These are phyloP conservation scores for Scolopax bukidnonensis DNA, from an alignment of 2,797 vertebrate species.

Conservation along the genomic window DNA sequence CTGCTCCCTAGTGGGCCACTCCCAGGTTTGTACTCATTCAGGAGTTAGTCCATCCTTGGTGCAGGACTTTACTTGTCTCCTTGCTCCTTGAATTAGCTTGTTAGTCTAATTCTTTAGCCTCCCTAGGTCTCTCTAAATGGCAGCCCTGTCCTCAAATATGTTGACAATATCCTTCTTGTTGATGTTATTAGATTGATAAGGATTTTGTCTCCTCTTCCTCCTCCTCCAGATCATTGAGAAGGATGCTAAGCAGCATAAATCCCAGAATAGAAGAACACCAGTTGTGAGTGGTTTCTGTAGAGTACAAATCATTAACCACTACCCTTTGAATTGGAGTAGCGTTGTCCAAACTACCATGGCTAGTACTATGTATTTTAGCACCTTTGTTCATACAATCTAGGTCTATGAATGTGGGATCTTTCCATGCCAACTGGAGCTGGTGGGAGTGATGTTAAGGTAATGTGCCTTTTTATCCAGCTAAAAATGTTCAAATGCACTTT, in stretches of 20 bases:
- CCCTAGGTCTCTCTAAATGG: background rate
- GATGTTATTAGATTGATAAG: background rate
- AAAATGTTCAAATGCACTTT: background rate
- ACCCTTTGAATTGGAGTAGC: background rate
- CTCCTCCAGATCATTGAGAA: background rate
- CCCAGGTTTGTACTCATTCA: background rate
- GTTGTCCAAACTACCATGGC: background rate
- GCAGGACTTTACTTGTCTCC: background rate
- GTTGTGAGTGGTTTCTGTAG: background rate
- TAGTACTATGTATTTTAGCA: background rate
- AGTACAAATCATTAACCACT: background rate
- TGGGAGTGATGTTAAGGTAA: background rate
- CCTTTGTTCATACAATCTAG: background rate
- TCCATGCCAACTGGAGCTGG: background rate
- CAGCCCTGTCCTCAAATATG: background rate
- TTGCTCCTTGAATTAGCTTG: background rate
- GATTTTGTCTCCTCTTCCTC: background rate
- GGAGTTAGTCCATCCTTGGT: background rate
- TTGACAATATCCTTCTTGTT: background rate
- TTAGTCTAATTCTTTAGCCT: background rate
- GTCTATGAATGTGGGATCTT: background rate
- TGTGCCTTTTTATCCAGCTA: background rate
- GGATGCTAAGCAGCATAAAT: background rate
- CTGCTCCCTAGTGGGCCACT: background rate
- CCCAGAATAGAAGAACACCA: background rate